Percentiles rank a stretch among this genome's conserved stretches.
Evolutionary conservation across 2,113 vertebrate genomes (phyloP).

Genomic region (Procapra przewalskii): DNA sequence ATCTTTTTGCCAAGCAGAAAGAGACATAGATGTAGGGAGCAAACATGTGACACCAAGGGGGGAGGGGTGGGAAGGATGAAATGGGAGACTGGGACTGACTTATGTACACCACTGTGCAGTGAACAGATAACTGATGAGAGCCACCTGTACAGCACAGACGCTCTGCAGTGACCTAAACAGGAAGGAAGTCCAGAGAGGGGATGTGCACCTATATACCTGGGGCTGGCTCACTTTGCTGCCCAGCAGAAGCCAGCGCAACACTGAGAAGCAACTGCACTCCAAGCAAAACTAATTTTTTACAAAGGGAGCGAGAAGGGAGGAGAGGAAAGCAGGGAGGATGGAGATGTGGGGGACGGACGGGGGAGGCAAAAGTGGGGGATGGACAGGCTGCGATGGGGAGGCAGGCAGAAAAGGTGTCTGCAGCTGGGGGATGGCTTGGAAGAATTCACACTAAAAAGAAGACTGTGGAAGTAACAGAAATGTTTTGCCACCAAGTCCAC

Average conservation of each 20-base stretch:
- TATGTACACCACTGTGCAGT: fast-evolving
- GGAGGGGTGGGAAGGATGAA: background rate
- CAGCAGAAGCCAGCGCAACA: background rate
- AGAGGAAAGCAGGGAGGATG: no score
- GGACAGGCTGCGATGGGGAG: fast-evolving
- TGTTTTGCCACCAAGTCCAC: background rate
- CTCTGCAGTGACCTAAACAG: background rate
- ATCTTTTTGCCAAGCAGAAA: background rate
- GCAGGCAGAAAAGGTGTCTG: background rate
- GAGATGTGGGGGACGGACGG: background rate
- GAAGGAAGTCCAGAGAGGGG: background rate
- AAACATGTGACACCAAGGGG: background rate
- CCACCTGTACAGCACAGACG: fast-evolving
- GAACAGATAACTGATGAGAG: fast-evolving
- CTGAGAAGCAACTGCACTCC: background rate
- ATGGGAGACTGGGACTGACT: background rate
- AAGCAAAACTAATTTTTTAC: background rate
- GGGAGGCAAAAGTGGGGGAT: background rate
- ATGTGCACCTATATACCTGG: fast-evolving
- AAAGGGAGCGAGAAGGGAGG: background rate
- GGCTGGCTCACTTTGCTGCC: background rate
- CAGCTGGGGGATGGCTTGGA: background rate
- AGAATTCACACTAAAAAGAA: background rate
- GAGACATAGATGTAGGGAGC: background rate
- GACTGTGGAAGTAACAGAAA: background rate